Base-by-base conservation (phyloP, 2,888 invertebrate species). In the Lordiphosa andalusiaca region DNA sequence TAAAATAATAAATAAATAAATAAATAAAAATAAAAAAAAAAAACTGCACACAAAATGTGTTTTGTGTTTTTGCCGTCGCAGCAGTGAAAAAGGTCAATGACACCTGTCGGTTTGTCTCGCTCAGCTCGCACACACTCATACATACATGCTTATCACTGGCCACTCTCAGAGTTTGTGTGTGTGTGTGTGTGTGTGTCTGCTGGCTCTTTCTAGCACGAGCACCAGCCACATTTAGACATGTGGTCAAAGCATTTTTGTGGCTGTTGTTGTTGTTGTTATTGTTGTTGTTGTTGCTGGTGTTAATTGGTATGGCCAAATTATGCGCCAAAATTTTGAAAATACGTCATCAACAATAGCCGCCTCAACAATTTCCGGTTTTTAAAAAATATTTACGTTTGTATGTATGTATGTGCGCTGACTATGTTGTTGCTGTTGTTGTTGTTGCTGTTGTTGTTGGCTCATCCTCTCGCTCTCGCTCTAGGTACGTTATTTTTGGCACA, bases 271-370 rank as follows among this genome's bases (percentile, higher is more conserved):
- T 65, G 46, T 61, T 72, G 9, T 53, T 65, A 42, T 61, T 72
- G 12, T 10, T 72, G 69, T 73, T 65, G 46, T 61, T 72, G 50
- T 49, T 61, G 41, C 47, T 40, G 16, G 12, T 72, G 69, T 73
- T 84, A 77, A 84, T 77, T 73, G 77, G 84, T 77, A 81, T 76
- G 77, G 71, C 81, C 73, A 76, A 84, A 81, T 84, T 81, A 76
- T 77, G 71, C 73, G 71, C 60, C 71, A 67, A 76, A 64, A 72
- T 67, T 66, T 69, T 70, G 57, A 7, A 25, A 30, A 69, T 76
- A 84, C 77, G 84, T 84, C 77, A 77, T 84, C 64, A 65, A 68
- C 71, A 76, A 73, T 76, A 81, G 69, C 67, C 77, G 71, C 68
- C 74, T 73, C 71, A 83, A 84, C 84, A 80, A 80, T 84, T 80